Base-by-base conservation (phyloP, 2,113 vertebrate genomes). In the Ctenomys sociabilis region DNA sequence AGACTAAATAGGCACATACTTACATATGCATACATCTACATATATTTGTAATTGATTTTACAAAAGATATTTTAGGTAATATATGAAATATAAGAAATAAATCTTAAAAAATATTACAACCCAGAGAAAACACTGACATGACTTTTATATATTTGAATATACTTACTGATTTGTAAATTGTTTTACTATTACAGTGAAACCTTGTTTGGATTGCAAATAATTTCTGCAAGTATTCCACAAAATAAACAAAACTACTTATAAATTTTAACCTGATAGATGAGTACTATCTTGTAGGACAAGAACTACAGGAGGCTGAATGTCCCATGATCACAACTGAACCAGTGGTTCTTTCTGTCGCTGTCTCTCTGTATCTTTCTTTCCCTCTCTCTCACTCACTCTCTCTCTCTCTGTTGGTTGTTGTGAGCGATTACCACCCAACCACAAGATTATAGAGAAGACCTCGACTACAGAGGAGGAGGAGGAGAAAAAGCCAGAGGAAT, bases 41-140 rank as follows among this genome's bases (percentile, higher is more conserved):
- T 2, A 75, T 64, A 91, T 87, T 61, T 72, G 89, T 72, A n/a
- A 59, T 24, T 92, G 22, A 75, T 88, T 88, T 75, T n/a, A 80
- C 28, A 49, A 75, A 77, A 87, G 10, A 87, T 16, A 10, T 90
- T 57, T 84, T 80, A 80, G 68, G 45, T 9, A 83, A 77, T 16
- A 68, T 22, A n/a, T 95, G 35, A 80, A 85, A 80, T 81, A 35
- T 9, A 68, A 85, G 64, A 21, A 72, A 80, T 72, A 32, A 93
- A 85, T 85, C 2, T 63, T 78, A 5, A 72, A 89, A 88, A 83
- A 40, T 40, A 70, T 89, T 78, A 61, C 5, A 68, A 68, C 21
- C 35, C 64, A 80, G 35, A 77, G 87, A 63, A 84, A 94, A 80
- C 8, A 30, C 17, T 49, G 22, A 52, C 49, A 80, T 35, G 45